A percentile compares a stretch with the other conserved stretches of the same genome.
Evolutionary conservation across 2,888 invertebrate genomes (phyloP).

Genomic region (Protula sp.): DNA sequence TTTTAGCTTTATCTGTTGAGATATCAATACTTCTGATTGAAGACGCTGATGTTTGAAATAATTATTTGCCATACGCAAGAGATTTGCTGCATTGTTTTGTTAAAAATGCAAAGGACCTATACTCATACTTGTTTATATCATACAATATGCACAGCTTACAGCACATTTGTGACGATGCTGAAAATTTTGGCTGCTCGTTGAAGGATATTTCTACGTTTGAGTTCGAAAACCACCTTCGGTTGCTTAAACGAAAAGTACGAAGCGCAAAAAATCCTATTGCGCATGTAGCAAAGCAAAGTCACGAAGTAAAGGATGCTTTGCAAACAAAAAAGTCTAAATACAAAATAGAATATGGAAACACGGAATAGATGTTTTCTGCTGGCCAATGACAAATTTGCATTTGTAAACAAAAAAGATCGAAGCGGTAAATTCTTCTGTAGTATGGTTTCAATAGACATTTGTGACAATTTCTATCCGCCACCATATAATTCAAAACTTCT

Average conservation of each 20-base stretch:
- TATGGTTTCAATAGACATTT: not conserved
- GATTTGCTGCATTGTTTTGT: slow-evolving; percentile 14
- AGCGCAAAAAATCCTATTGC: slow-evolving; percentile 7
- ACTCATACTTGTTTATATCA: slow-evolving; percentile 7
- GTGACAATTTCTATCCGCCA: not conserved
- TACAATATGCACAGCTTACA: slow-evolving; percentile 16
- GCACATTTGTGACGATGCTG: slow-evolving; percentile 14
- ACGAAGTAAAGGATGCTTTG: no score
- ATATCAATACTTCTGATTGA: slow-evolving; percentile 23
- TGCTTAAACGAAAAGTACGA: slow-evolving; percentile 9
- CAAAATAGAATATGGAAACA: no score
- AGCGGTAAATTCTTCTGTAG: not conserved
- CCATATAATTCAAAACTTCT: not conserved
- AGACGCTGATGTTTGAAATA: not conserved
- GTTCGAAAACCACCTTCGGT: slow-evolving; percentile 17
- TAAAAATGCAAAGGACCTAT: not conserved
- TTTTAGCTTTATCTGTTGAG: slow-evolving; percentile 26
- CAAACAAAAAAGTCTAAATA: no score
- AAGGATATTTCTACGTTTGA: slow-evolving; percentile 13
- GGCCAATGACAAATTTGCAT: not conserved
- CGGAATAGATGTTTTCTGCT: not conserved
- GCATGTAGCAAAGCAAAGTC: slow-evolving; percentile 12
- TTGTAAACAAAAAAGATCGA: not conserved
- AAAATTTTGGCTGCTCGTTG: not conserved
- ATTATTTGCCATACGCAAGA: slow-evolving; percentile 8